Conservation (phyloP, 2,113 vertebrate genomes). For the Pipra filicauda region DNA sequence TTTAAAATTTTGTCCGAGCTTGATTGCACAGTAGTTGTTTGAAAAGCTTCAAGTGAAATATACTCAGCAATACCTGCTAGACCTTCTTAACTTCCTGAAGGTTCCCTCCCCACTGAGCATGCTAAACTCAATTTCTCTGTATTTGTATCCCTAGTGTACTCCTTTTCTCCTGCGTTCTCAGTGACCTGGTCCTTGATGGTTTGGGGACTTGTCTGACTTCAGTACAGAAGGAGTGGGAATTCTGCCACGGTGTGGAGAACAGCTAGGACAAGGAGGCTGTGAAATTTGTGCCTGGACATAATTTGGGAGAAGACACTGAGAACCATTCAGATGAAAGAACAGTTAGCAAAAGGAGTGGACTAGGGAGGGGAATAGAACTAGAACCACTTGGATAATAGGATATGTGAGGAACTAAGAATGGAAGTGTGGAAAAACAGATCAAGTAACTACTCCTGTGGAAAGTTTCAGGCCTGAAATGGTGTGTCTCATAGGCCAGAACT, state of each 20-base stretch:
- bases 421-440: neutral
- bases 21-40: neutral
- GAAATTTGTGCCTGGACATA: neutral
- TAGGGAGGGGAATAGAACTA: neutral
- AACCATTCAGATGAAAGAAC: neutral
- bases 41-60: neutral
- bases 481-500: neutral
- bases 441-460: neutral
- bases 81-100: neutral
- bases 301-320: neutral
- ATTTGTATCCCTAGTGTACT: neutral
- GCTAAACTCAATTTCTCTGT: neutral
- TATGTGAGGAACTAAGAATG: neutral
- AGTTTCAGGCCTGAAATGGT: neutral
- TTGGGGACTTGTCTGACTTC: neutral
- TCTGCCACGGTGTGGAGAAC: neutral
- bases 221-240: neutral
- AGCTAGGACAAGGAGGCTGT: neutral
- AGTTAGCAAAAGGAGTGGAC: neutral
- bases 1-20: neutral
- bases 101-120: neutral
- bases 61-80: neutral
- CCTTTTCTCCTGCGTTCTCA: neutral
- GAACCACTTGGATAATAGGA: neutral
- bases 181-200: neutral